Conservation (phyloP, 2,888 invertebrate species). For the Macrophya annulata region DNA sequence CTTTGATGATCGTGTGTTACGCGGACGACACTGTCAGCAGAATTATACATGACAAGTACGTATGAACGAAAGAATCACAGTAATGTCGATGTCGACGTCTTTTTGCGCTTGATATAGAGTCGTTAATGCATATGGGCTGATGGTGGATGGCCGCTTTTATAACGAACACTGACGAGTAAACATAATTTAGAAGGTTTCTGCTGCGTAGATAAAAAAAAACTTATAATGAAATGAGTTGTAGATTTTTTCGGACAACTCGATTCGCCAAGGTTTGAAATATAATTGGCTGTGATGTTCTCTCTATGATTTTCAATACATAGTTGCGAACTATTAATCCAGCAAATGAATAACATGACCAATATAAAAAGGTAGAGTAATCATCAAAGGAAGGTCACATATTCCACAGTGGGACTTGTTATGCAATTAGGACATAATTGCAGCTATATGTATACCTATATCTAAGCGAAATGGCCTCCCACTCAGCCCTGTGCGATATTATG, state of each 20-base stretch:
- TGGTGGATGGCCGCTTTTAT: conserved; percentile 2
- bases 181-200: conserved; percentile 21
- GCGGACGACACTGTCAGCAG: not conserved
- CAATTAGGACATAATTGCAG: not conserved
- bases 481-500: not conserved
- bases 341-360: not conserved
- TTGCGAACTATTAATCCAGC: not conserved
- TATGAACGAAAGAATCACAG: not conserved
- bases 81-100: not conserved
- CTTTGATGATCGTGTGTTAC: conserved; percentile 16
- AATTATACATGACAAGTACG: not conserved
- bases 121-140: conserved; percentile 13
- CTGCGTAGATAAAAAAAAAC: conserved; percentile 20
- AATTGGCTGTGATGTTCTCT: conserved; percentile 18
- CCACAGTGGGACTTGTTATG: not conserved
- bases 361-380: not conserved
- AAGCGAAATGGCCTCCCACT: not conserved
- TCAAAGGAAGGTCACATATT: not conserved
- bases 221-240: conserved; percentile 16
- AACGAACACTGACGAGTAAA: conserved; percentile 11
- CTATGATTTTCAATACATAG: conserved; percentile 6
- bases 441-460: too few species aligned
- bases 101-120: not conserved
- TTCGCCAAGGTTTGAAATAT: not conserved
- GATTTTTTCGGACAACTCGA: conserved; percentile 13